Percentiles rank a stretch among this genome's conserved stretches.
Conservation (phyloP, 1,140 invertebrate genomes). For the Drosophila athabasca region DNA sequence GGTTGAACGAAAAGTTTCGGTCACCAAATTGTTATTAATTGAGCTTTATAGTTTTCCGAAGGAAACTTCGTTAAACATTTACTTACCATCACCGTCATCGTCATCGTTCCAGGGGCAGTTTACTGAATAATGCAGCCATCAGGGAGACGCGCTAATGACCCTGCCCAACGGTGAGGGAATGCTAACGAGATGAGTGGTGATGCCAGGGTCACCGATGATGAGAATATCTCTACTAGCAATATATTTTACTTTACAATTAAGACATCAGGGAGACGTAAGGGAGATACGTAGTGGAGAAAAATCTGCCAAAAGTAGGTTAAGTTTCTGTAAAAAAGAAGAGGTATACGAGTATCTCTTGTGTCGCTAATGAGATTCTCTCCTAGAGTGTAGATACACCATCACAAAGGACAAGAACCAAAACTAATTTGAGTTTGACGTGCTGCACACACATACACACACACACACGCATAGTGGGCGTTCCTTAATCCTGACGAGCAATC, state of each 20-base stretch:
- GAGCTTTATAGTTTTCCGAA: constrained; percentile 77
- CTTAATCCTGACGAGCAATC: constrained; percentile 29
- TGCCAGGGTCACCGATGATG: neutral
- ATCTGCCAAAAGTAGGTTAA: no score
- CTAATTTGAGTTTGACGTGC: constrained; percentile 56
- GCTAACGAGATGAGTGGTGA: constrained; percentile 42
- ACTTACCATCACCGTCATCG: constrained; percentile 6
- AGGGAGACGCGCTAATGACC: constrained; percentile 47
- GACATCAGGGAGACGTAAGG: no score
- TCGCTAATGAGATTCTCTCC: constrained; percentile 3
- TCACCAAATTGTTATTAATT: constrained; percentile 79
- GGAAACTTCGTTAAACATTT: constrained; percentile 62
- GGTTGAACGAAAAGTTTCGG: constrained; percentile 59
- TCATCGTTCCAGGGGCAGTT: constrained; percentile 5
- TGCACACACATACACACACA: constrained; percentile 20
- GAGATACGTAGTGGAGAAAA: no score
- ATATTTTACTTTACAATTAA: no score
- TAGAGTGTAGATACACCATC: neutral
- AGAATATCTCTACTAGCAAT: no score
- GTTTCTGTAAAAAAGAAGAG: no score
- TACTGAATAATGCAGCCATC: constrained; percentile 51
- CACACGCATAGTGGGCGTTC: constrained; percentile 20
- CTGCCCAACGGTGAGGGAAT: constrained; percentile 9
- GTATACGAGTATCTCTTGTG: no score
- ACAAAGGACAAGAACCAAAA: constrained; percentile 12